These are phyloP conservation scores for Ianthella basta DNA, from an alignment of 37 sponge, comb jelly and placozoan genomes.

Conservation along the genomic window DNA sequence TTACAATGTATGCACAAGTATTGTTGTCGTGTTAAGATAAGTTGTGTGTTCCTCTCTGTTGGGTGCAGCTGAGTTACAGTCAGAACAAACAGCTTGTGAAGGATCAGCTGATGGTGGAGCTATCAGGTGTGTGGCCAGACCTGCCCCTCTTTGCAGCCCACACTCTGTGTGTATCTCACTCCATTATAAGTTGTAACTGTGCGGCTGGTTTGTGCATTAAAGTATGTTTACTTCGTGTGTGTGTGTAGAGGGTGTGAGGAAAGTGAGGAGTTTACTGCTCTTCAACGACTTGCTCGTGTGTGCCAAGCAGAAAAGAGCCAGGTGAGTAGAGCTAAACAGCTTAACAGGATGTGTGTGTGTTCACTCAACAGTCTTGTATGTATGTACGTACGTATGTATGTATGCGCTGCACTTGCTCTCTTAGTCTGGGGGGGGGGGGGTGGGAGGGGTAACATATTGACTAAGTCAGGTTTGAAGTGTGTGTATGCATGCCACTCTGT, in stretches of 20 bases:
- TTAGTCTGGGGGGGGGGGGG: neutral
- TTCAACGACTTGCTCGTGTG: slow-evolving; percentile 85
- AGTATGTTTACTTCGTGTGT: neutral
- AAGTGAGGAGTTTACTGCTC: slow-evolving; percentile 74
- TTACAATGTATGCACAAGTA: neutral
- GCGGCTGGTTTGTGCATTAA: too few relatives aligned
- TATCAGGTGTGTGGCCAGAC: slow-evolving; percentile 35
- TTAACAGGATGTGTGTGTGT: neutral
- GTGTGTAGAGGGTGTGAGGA: slow-evolving; percentile 60
- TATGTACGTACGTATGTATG: neutral
- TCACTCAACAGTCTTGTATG: too few relatives aligned
- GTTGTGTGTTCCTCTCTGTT: neutral
- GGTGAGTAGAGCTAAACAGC: slow-evolving; percentile 49
- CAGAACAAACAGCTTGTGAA: slow-evolving; percentile 82
- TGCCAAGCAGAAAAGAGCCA: slow-evolving; percentile 75
- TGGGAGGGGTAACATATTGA: neutral
- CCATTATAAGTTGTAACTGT: too few relatives aligned
- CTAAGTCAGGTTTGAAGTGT: too few relatives aligned
- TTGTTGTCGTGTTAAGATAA: neutral
- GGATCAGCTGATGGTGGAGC: slow-evolving; percentile 75
- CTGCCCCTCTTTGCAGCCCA: neutral
- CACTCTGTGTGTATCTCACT: neutral
- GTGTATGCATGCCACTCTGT: neutral
- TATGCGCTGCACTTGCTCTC: neutral
- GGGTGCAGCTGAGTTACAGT: slow-evolving; percentile 67